phyloP scores from a whole-genome alignment of 30 jellyfish, hydroid and myxozoan genomes.

The Sanderia malayensis region DNA sequence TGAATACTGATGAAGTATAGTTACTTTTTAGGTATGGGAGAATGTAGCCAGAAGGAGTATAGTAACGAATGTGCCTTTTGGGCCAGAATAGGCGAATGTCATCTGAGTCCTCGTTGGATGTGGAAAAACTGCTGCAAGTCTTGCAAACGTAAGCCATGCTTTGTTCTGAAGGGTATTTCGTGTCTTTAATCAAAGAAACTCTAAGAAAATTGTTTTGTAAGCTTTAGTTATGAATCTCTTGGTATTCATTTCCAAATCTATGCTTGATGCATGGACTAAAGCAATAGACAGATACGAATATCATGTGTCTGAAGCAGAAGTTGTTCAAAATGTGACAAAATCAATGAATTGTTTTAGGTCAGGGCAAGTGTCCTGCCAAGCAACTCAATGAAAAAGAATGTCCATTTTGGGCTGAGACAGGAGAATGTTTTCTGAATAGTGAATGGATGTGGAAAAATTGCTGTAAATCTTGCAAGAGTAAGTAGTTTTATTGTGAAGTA shows the following conservation, averaged over 20 bases:
- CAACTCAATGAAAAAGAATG: constrained; percentile 15
- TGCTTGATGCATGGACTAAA: no score
- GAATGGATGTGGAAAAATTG: constrained; percentile 63
- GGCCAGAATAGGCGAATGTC: constrained; percentile 27
- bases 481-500: no score
- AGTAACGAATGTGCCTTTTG: background rate
- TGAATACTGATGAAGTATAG: no score
- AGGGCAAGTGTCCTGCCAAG: no score
- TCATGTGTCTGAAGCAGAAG: no score
- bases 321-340: no score
- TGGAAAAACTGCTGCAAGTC: constrained; percentile 14
- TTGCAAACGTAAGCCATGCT: constrained; percentile 33
- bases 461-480: constrained; percentile 46
- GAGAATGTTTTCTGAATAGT: constrained; percentile 34
- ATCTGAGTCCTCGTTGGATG: constrained; percentile 3
- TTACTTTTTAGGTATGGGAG: background rate
- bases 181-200: background rate
- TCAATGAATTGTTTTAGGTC: no score
- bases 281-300: no score
- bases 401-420: constrained; percentile 33
- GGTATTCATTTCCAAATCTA: no score
- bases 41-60: background rate
- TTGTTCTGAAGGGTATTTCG: background rate
- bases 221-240: no score
- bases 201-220: no score